Evolutionary conservation across 1,140 invertebrate genomes (phyloP).

Genomic region (Drosophila jambulina): DNA sequence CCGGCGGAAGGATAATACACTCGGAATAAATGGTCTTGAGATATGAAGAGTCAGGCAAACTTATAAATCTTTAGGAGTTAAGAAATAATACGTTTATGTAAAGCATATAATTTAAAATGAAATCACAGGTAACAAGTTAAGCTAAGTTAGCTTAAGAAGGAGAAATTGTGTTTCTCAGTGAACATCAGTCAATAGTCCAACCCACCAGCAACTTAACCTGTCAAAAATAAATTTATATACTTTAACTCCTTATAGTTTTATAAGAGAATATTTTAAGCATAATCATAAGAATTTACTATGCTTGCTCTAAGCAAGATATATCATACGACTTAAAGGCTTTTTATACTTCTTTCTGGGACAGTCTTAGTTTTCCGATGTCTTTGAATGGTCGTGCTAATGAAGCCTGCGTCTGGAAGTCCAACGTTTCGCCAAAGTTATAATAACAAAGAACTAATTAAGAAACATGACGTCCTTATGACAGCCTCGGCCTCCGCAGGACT

Average conservation of each 20-base stretch:
- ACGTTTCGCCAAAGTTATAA: slow-evolving; percentile 66
- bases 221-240: neutral
- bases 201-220: neutral
- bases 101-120: neutral
- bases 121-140: neutral
- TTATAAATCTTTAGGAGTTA: neutral
- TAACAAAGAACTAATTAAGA: slow-evolving; percentile 83
- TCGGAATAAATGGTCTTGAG: neutral
- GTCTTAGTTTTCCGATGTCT: neutral
- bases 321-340: neutral
- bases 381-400: slow-evolving; percentile 52
- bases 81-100: neutral
- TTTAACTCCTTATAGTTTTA: too few relatives aligned
- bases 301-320: fast-evolving
- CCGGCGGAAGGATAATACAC: slow-evolving; percentile 3
- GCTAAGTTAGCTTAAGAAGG: too few relatives aligned
- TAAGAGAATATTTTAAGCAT: neutral
- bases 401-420: slow-evolving; percentile 35
- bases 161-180: neutral
- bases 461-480: slow-evolving; percentile 83
- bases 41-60: neutral
- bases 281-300: neutral
- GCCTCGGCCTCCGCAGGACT: slow-evolving; percentile 22
- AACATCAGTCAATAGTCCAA: too few relatives aligned
- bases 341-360: neutral